Base-by-base conservation (phyloP, 2,113 vertebrate species). In the Cyphomyrus discorhynchus region DNA sequence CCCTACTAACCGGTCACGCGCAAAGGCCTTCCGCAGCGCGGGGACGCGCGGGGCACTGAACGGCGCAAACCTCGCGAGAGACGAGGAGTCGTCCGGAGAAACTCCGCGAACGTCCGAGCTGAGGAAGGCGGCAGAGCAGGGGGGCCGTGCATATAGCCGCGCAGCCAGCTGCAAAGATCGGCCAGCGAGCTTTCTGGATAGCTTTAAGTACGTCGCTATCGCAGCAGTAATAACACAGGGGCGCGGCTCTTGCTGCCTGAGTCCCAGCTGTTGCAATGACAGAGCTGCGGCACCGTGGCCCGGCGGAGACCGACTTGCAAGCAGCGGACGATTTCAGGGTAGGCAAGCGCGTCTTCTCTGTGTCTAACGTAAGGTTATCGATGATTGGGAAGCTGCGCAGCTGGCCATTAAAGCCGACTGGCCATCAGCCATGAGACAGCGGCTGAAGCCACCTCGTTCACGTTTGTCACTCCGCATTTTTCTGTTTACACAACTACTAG, bases 241-340 rank as follows among this genome's bases (percentile, higher is more conserved):
- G 52, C 88, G 87, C 91, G 31, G 47, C 89, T 86, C 49, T 90
- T 19, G 89, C 92, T 58, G 77, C 17, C 82, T 83, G 0, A 88
- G 89, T 35, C 39, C 24, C 24, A 88, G 19, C 90, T 62, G 90
- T 88, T 13, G 92, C 89, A 42, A 96, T 96, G 96, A 91, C 96
- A 62, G 96, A 96, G 89, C 91, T 96, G 2, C 93, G 96, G 92
- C 96, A 96, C 88, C 96, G 96, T 11, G 95, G 93, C 83, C 66
- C 91, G 87, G 58, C 80, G 84, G 95, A 96, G 58, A 90, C 70
- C 62, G 95, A 96, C 0, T 90, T 95, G 83, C 91, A 94, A 4
- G 92, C 91, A 56, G 94, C 94, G 13, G 95, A 96, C 80, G 85
- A 35, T 87, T 87, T 53, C 49, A 52, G 27, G 49, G 85, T 52